Evolutionary conservation across 92 coral and sea anemone genomes (phyloP).

Genomic region (Palythoa caribaeorum): DNA sequence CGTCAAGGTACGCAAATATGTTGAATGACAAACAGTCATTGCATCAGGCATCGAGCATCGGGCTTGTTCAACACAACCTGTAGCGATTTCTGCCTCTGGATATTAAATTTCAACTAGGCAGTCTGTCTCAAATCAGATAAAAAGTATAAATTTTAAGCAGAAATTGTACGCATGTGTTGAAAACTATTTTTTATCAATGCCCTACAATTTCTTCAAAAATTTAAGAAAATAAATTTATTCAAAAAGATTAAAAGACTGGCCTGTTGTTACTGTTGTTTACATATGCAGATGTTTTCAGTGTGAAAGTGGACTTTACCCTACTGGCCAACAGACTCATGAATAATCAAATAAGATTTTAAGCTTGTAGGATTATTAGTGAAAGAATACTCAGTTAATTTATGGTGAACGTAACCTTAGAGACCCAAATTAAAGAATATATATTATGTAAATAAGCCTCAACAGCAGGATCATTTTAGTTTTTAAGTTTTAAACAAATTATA

Average conservation of each 20-base stretch:
- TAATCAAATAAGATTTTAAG: background rate
- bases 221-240: background rate
- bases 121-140: conserved; percentile 4
- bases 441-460: no score
- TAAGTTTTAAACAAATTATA: background rate
- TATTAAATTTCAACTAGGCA: background rate
- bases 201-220: background rate
- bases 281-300: background rate
- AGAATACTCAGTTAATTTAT: background rate
- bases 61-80: background rate
- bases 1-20: no score
- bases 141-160: background rate
- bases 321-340: background rate
- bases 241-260: background rate
- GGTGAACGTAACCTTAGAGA: background rate
- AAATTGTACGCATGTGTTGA: background rate
- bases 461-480: no score
- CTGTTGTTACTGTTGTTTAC: background rate
- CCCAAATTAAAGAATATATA: background rate
- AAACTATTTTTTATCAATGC: background rate
- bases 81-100: background rate
- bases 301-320: conserved; percentile 38
- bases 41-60: background rate
- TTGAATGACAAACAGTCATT: no score
- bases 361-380: background rate